These are phyloP conservation scores for Musca vetustissima DNA, from an alignment of 1,140 invertebrate species.

Conservation along the genomic window DNA sequence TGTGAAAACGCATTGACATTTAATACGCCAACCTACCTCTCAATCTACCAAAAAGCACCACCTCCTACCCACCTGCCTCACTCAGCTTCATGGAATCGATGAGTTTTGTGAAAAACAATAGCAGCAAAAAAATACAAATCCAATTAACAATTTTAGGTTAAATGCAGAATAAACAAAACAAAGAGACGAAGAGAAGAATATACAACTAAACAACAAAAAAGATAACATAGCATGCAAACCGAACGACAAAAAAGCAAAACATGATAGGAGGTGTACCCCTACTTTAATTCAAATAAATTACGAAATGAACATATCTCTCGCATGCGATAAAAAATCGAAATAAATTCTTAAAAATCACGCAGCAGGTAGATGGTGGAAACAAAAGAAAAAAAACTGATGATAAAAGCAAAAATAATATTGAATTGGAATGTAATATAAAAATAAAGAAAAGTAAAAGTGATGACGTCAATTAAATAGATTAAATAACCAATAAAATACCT, in stretches of 20 bases:
- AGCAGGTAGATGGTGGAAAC: too few species aligned
- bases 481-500: too few species aligned
- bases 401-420: too few species aligned
- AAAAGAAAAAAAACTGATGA: too few species aligned
- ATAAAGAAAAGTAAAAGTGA: too few species aligned
- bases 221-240: not conserved
- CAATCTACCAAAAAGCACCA: too few species aligned
- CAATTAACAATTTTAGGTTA: constrained; percentile 11
- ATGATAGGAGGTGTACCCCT: too few species aligned
- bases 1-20: not conserved
- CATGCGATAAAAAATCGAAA: not conserved
- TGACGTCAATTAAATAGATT: too few species aligned
- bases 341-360: not conserved
- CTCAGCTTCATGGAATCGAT: not conserved
- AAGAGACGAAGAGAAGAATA: not conserved
- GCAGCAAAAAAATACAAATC: constrained; percentile 3
- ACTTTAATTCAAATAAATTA: not conserved
- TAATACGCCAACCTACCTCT: too few species aligned
- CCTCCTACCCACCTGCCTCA: too few species aligned
- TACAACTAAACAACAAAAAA: not conserved
- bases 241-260: not conserved
- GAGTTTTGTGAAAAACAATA: not conserved
- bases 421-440: too few species aligned
- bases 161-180: not conserved
- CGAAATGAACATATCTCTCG: not conserved